Evolutionary conservation across 2,797 vertebrate genomes (phyloP), one percentile per base, ranked within the genome.

Genomic region (Anabas testudineus): DNA sequence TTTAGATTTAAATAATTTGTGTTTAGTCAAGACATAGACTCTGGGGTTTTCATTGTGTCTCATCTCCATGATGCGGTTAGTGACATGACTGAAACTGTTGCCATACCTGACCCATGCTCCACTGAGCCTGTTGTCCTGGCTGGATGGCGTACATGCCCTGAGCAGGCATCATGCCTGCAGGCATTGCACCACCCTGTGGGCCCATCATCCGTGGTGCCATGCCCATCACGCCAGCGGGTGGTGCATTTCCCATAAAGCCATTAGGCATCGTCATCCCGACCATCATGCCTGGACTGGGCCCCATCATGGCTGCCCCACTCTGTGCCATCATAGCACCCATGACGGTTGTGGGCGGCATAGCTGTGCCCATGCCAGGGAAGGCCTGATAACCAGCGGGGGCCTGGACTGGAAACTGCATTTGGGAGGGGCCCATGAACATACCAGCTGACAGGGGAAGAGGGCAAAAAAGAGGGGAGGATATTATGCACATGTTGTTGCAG

Each of bases 221-320:
- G 85, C 96, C 95, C 95, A 97, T 96, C 86, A 96, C 91, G 19
- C 95, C 95, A 53, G 95, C 74, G 78, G 94, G 90, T 10, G 95
- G 95, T 57, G 95, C 69, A 9, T 92, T 93, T 48, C 96, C 96
- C 93, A 96, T 95, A 90, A 97, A 97, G 78, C 96, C 96, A 55
- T 97, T 98, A 58, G 96, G 96, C 92, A 97, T 93, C 1, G 95
- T 95, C 95, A 98, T 94, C 81, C 96, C 96, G 18, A 96, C 94
- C 96, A 98, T 96, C 95, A 98, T 92, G 0, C 94, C 95, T 2
- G 95, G 69, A 74, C 84, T 96, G 73, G 95, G 96, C 76, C 95
- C 96, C 94, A 97, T 95, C 90, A 96, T 95, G 78, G 95, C 93
- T 18, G 94, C 87, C 37, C 95, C 92, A 0, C 94, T 92, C 66